Base-by-base conservation (phyloP, 1,140 invertebrate genomes). In the Lordiphosa mommai region DNA sequence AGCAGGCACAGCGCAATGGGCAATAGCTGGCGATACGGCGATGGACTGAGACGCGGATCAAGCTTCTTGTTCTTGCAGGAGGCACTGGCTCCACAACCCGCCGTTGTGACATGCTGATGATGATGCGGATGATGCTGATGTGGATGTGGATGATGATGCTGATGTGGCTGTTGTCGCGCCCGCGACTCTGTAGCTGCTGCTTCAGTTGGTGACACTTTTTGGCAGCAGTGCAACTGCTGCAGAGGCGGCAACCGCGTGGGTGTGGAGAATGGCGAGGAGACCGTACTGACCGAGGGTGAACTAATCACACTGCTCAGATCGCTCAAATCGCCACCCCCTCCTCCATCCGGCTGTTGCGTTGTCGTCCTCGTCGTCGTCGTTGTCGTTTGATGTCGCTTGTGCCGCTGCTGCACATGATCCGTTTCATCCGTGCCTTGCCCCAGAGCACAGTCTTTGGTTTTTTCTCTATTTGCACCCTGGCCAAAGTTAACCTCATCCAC, bases 1-100 rank as follows among this genome's bases (percentile, higher is more conserved):
- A 93, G 74, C 50, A 93, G 89, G 89, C 93, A 93, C 56, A 92
- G 73, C 13, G 91, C 90, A 4, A 92, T 90, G 6, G 92, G 92
- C 68, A 93, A 74, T 27, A 93, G 76, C 63, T 91, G 90, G 60
- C 92, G 86, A 67, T 88, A 88, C 41, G 77, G 88, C 33, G 88
- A 89, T n/a, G 87, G 87, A 37, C 77, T 87, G 36, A 79, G 64
- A 36, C 84, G 69, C 4, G 87, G 85, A 88, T 88, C 87, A 20
- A 86, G 77, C 79, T 88, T 88, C 66, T 87, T 84, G 60, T 71
- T 59, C 56, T 82, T 82, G 76, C 63, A 72, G 47, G 57, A 58
- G 27, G 34, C 47, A 29, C 32, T 43, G 5, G 65, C 56, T 17
- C 46, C 64, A 13, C 37, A 43, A 32, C 63, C 43, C 40, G 76